Percentiles rank a stretch among this genome's conserved stretches.
phyloP scores from a whole-genome alignment of 2,797 vertebrate species.

The Ataeniobius toweri region DNA sequence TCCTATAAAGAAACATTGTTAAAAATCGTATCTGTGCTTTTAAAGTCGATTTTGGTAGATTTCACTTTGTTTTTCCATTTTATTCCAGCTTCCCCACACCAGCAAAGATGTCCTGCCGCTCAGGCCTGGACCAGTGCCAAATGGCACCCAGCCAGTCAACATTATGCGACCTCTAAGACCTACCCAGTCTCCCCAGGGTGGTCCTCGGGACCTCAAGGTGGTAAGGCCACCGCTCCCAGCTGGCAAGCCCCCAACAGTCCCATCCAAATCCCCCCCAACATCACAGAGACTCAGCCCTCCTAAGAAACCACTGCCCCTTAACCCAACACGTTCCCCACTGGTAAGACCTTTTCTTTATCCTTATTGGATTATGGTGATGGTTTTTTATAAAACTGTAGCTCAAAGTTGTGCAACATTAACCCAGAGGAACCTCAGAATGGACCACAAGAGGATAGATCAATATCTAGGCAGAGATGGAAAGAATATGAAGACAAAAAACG shows the following conservation, averaged over 20 bases:
- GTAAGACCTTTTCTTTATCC: slow-evolving; percentile 59
- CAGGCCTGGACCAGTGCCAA: slow-evolving; percentile 59
- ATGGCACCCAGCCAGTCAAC: slow-evolving; percentile 80
- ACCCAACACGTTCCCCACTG: slow-evolving; percentile 81
- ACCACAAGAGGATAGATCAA: background rate
- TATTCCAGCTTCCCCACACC: slow-evolving; percentile 73
- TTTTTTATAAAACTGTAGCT: background rate
- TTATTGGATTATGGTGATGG: background rate
- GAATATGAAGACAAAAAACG: background rate
- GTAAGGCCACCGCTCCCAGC: slow-evolving; percentile 78
- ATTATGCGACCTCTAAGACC: slow-evolving; percentile 84
- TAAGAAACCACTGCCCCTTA: slow-evolving; percentile 85
- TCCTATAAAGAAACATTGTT: background rate
- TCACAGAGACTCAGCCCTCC: slow-evolving; percentile 81
- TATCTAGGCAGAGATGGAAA: background rate
- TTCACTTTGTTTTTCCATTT: background rate
- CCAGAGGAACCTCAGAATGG: background rate
- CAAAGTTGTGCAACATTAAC: background rate
- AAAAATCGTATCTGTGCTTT: background rate
- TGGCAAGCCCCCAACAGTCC: slow-evolving; percentile 59
- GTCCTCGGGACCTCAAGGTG: slow-evolving; percentile 63
- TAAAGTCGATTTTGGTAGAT: background rate
- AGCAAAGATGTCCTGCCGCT: slow-evolving; percentile 74
- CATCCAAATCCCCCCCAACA: slow-evolving; percentile 46
- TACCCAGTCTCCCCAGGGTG: slow-evolving; percentile 43